Conservation (phyloP, 2,113 vertebrate species). For the Triplophysa rosa region DNA sequence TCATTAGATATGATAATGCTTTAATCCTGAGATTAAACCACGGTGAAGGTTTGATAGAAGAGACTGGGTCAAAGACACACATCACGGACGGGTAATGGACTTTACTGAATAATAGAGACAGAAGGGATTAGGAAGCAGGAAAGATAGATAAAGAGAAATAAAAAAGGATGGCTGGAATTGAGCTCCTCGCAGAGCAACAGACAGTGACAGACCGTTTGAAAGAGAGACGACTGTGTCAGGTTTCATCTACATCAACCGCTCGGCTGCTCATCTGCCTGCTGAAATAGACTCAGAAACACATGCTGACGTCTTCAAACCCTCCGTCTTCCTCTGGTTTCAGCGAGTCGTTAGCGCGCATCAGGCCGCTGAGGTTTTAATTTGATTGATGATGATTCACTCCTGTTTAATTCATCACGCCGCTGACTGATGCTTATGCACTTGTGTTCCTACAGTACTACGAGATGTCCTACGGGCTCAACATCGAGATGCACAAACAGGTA, state of each 20-base stretch:
- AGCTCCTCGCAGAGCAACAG: conserved; percentile 28
- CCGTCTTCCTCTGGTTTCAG: conserved; percentile 8
- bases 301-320: conserved; percentile 39
- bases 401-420: conserved; percentile 22
- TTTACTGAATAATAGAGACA: conserved; percentile 50
- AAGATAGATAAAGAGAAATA: conserved; percentile 39
- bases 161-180: conserved; percentile 41
- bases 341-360: conserved; percentile 41
- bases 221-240: conserved; percentile 56
- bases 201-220: conserved; percentile 48
- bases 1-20: conserved; percentile 25
- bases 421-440: conserved; percentile 46
- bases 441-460: conserved; percentile 53
- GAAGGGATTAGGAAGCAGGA: conserved; percentile 41
- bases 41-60: conserved; percentile 43
- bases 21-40: conserved; percentile 50
- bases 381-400: conserved; percentile 48
- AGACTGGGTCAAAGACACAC: conserved; percentile 27
- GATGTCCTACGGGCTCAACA: conserved; percentile 56
- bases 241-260: conserved; percentile 71
- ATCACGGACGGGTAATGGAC: conserved; percentile 41
- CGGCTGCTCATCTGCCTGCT: conserved; percentile 67
- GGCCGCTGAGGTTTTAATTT: conserved; percentile 38
- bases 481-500: conserved; percentile 59
- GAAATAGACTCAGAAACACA: conserved; percentile 52